Evolutionary conservation across 64 coral and sea anemone species (phyloP).

Genomic region (Platygyra sinensis): DNA sequence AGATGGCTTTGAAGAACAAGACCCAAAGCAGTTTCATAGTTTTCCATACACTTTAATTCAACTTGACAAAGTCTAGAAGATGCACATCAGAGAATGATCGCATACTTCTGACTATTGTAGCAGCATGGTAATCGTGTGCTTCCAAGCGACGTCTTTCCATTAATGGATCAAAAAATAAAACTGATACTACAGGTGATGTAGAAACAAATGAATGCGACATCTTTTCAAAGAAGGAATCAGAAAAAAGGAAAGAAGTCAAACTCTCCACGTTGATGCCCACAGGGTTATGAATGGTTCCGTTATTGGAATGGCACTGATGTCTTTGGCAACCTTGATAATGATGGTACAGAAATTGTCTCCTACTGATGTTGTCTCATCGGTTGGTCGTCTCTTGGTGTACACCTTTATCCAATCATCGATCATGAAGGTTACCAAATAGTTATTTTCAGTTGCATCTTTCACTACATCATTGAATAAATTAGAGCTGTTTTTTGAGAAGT

Average conservation of each 20-base stretch:
- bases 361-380: not conserved
- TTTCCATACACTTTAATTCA: constrained; percentile 48
- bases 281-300: not conserved
- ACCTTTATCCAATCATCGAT: not conserved
- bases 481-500: not conserved
- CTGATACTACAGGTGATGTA: not conserved
- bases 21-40: constrained; percentile 47
- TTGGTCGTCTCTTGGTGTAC: not conserved
- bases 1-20: constrained; percentile 25
- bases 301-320: not conserved
- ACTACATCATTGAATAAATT: not conserved
- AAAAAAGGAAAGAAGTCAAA: not conserved
- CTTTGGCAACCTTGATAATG: not conserved
- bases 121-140: constrained; percentile 43
- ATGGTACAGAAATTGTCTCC: constrained; percentile 6
- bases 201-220: not conserved
- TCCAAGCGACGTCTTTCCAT: constrained; percentile 29
- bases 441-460: not conserved
- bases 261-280: not conserved
- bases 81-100: constrained; percentile 51
- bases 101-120: constrained; percentile 9
- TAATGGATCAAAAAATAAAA: constrained; percentile 48
- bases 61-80: constrained; percentile 56
- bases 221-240: not conserved
- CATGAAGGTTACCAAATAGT: not conserved